Evolutionary conservation across 2,888 invertebrate species (phyloP).

Genomic region (Archips xylosteana): DNA sequence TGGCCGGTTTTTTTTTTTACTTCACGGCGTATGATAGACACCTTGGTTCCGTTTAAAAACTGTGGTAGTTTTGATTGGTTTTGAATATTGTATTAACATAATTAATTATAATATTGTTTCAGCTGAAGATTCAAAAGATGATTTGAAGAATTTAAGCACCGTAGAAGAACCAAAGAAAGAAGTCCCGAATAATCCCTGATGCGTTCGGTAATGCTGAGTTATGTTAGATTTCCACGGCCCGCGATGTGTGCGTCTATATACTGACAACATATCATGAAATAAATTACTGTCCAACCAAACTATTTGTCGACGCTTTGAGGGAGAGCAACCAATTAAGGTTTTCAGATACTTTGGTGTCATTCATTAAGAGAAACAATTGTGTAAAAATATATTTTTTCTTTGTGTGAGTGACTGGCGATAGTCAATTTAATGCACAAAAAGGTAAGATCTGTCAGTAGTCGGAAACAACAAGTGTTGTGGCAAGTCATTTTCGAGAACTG

Average conservation of each 20-base stretch:
- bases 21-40: too few species aligned
- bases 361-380: constrained; percentile 7
- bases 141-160: constrained; percentile 82
- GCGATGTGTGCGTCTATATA: constrained; percentile 25
- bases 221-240: constrained; percentile 16
- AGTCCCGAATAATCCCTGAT: constrained; percentile 88
- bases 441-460: neutral
- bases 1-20: too few species aligned
- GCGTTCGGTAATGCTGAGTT: constrained; percentile 53
- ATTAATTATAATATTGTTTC: constrained; percentile 52
- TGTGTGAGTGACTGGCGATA: neutral
- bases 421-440: constrained; percentile 14
- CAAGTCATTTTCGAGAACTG: neutral
- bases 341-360: constrained; percentile 24
- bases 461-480: neutral
- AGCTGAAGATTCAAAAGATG: constrained; percentile 88
- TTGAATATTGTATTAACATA: neutral
- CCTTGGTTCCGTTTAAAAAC: too few species aligned
- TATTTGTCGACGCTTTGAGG: constrained; percentile 21
- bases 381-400: constrained; percentile 2
- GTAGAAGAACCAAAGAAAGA: constrained; percentile 90
- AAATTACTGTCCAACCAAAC: neutral
- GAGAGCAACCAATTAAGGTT: constrained; percentile 8
- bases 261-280: constrained; percentile 23
- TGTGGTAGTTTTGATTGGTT: too few species aligned